phyloP scores from a whole-genome alignment of 2,888 invertebrate species.

The Dione juno region DNA sequence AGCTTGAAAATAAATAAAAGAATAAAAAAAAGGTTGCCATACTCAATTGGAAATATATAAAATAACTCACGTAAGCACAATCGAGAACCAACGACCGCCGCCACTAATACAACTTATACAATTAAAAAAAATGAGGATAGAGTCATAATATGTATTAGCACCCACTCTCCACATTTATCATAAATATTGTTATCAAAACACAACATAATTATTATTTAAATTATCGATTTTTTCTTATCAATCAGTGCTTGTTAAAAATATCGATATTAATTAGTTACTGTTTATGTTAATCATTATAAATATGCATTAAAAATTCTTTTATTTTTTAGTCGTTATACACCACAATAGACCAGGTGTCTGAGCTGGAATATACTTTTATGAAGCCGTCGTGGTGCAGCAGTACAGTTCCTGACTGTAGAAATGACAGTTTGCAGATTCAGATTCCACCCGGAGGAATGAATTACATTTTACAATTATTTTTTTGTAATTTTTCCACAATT shows the following conservation, averaged over 20 bases:
- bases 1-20: neutral
- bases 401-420: no score
- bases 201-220: slow-evolving; percentile 14
- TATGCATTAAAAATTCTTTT: no score
- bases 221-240: slow-evolving; percentile 15
- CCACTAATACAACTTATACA: neutral
- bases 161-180: neutral
- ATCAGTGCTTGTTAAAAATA: slow-evolving; percentile 20
- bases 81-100: slow-evolving; percentile 2
- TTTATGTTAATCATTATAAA: neutral
- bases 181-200: slow-evolving; percentile 11
- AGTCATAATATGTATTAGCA: neutral
- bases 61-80: neutral
- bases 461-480: no score
- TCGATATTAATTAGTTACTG: slow-evolving; percentile 3
- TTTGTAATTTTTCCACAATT: no score
- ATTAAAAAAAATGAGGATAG: neutral
- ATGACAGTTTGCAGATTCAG: no score
- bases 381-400: no score
- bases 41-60: neutral
- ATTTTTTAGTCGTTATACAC: no score
- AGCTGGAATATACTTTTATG: no score
- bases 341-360: no score
- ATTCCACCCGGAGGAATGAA: no score
- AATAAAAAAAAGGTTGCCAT: neutral